phyloP scores from a whole-genome alignment of 1,140 invertebrate genomes.

The Atta texana region DNA sequence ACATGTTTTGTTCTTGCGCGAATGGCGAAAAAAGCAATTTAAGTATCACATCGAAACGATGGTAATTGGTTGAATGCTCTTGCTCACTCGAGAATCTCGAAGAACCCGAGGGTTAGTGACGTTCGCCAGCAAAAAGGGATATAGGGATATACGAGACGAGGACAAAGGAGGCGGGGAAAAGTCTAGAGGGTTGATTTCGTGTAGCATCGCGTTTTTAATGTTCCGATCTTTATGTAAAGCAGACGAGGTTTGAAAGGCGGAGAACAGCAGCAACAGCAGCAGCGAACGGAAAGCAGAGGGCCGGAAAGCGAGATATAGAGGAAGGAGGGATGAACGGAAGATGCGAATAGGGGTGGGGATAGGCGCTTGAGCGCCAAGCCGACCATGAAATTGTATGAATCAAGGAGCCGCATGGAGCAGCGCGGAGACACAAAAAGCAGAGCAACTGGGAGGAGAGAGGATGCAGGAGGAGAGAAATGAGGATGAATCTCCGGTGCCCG shows the following conservation, averaged over 20 bases:
- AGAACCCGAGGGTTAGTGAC: slow-evolving; percentile 47
- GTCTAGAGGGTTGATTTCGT: slow-evolving; percentile 78
- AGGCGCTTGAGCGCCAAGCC: slow-evolving; percentile 79
- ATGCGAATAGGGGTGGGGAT: slow-evolving; percentile 37
- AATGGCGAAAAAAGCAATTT: slow-evolving; percentile 74
- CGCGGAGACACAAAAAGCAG: slow-evolving; percentile 79
- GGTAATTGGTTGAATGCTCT: slow-evolving; percentile 74
- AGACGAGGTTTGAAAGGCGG: slow-evolving; percentile 60
- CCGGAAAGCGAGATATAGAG: slow-evolving; percentile 5
- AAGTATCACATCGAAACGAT: slow-evolving; percentile 68
- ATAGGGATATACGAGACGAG: background rate
- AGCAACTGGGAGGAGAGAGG: slow-evolving; percentile 49
- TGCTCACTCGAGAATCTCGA: slow-evolving; percentile 30
- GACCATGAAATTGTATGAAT: slow-evolving; percentile 85
- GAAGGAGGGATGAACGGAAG: slow-evolving; percentile 14
- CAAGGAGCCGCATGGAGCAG: slow-evolving; percentile 74
- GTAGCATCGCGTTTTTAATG: slow-evolving; percentile 83
- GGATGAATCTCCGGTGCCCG: slow-evolving; percentile 45
- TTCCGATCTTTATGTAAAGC: slow-evolving; percentile 84
- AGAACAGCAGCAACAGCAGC: background rate
- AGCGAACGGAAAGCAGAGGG: background rate
- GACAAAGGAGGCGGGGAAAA: background rate
- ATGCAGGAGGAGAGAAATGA: slow-evolving; percentile 38
- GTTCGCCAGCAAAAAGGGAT: slow-evolving; percentile 36
- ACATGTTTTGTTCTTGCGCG: slow-evolving; percentile 71